Evolutionary conservation across 2,797 vertebrate species (phyloP), one percentile per base, ranked within the genome.

Genomic region (Gephyroberyx darwinii): DNA sequence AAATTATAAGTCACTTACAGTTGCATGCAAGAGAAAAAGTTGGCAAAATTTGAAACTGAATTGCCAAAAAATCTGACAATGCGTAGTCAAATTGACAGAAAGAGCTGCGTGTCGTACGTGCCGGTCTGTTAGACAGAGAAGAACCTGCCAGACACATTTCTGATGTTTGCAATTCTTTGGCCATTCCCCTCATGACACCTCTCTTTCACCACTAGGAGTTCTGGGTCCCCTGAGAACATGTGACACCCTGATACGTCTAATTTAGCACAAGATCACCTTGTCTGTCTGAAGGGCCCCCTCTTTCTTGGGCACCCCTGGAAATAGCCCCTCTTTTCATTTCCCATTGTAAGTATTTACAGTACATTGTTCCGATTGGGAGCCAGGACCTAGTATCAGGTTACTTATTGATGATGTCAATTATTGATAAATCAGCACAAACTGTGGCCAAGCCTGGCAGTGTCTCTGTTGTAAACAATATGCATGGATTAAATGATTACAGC

Each of bases 381-480:
- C 19, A 52, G 8, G 19, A 8, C 19, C 48, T 10, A 7, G 7
- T 47, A 22, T 47, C 56, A 69, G 74, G 78, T 81, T 63, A 68
- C 72, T 78, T 81, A 84, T 75, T 83, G 74, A 81, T 83, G 62
- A 70, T 62, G 71, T 33, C 69, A 45, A 55, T 35, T 68, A 14
- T 61, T 82, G 82, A 78, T 74, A 81, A 63, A 65, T 84, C 83
- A 80, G 84, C 83, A 82, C 72, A 56, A 62, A 43, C 60, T 22
- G 41, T 37, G 31, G 76, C 80, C 74, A 84, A 79, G 72, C 48
- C 71, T 78, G 78, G 61, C 65, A 72, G 41, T 4, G 17, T 62
- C 67, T 64, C 67, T 62, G 31, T 69, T 55, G 65, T 64, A 80
- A 82, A 86, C 71, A 82, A 79, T 69, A 75, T 53, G 63, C 71